Evolutionary conservation across 2,888 invertebrate species (phyloP).

Genomic region (Lampropteryx suffumata): DNA sequence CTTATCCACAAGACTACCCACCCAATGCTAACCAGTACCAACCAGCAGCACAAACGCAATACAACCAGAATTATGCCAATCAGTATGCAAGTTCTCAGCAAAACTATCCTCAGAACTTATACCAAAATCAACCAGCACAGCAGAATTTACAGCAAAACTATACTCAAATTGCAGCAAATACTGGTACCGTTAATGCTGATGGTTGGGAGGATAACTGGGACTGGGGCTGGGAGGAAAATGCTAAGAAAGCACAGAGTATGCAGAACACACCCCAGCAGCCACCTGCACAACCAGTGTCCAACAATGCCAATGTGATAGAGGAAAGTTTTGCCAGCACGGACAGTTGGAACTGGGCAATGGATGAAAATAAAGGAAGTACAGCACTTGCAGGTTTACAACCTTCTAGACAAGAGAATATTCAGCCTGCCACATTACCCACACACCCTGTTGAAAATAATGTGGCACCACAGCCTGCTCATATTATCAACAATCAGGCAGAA

Average conservation of each 20-base stretch:
- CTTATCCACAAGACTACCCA: slow-evolving; percentile 60
- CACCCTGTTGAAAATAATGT: slow-evolving; percentile 44
- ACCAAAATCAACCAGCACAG: slow-evolving; percentile 37
- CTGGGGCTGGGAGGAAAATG: slow-evolving; percentile 84
- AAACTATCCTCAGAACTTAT: slow-evolving; percentile 36
- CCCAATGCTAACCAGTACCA: slow-evolving; percentile 66
- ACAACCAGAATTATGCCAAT: slow-evolving; percentile 34
- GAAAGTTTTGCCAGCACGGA: slow-evolving; percentile 83
- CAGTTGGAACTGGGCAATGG: slow-evolving; percentile 85
- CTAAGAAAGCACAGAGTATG: slow-evolving; percentile 61
- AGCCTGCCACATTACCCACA: slow-evolving; percentile 35
- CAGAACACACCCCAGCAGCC: slow-evolving; percentile 36
- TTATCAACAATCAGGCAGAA: slow-evolving; percentile 41
- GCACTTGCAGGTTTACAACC: slow-evolving; percentile 34
- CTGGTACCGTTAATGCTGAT: slow-evolving; percentile 49
- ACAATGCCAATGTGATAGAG: slow-evolving; percentile 77
- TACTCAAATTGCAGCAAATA: slow-evolving; percentile 41
- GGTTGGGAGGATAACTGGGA: slow-evolving; percentile 80
- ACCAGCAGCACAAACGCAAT: slow-evolving; percentile 35
- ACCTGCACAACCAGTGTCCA: slow-evolving; percentile 40
- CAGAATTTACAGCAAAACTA: slow-evolving; percentile 55
- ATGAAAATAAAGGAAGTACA: slow-evolving; percentile 65
- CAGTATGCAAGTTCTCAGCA: slow-evolving; percentile 35
- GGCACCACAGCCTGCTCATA: slow-evolving; percentile 38
- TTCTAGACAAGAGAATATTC: slow-evolving; percentile 35